A percentile compares a stretch with the other conserved stretches of the same genome.
These are phyloP conservation scores for Lasioglossum malachurum DNA, from an alignment of 2,888 invertebrate genomes.

Conservation along the genomic window DNA sequence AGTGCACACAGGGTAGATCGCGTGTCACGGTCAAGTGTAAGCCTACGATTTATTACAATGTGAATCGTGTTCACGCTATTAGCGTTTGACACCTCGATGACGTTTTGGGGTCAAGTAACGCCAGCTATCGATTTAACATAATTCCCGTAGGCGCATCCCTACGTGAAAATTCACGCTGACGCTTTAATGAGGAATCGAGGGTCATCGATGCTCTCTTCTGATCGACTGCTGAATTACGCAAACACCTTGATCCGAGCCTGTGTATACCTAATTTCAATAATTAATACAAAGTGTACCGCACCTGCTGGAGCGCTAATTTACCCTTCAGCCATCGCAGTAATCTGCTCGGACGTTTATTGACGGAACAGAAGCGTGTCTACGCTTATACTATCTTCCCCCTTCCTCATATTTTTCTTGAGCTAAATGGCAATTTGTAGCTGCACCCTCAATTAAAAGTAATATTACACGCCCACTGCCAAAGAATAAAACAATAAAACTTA, in stretches of 20 bases:
- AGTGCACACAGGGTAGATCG: neutral
- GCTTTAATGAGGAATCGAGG: constrained; percentile 32
- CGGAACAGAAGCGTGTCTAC: neutral
- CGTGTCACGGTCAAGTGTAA: constrained; percentile 47
- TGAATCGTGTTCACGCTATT: constrained; percentile 32
- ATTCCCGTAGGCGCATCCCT: constrained; percentile 32
- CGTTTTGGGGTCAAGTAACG: constrained; percentile 61
- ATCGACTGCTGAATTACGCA: constrained; percentile 25
- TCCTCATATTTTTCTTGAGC: neutral
- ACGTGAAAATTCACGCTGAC: constrained; percentile 27
- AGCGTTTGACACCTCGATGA: constrained; percentile 31
- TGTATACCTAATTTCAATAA: constrained; percentile 10
- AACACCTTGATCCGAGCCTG: neutral
- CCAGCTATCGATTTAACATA: constrained; percentile 54
- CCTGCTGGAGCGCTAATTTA: neutral
- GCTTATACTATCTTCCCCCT: neutral
- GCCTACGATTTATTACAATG: neutral
- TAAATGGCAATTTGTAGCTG: neutral
- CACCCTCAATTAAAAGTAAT: neutral
- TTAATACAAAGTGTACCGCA: constrained; percentile 10
- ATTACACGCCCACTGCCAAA: neutral
- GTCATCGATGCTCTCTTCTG: neutral
- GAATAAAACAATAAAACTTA: neutral
- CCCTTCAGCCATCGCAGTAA: neutral
- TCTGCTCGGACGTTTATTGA: constrained; percentile 9